Conservation (phyloP, 2,113 vertebrate species). For the Vombatus ursinus region DNA sequence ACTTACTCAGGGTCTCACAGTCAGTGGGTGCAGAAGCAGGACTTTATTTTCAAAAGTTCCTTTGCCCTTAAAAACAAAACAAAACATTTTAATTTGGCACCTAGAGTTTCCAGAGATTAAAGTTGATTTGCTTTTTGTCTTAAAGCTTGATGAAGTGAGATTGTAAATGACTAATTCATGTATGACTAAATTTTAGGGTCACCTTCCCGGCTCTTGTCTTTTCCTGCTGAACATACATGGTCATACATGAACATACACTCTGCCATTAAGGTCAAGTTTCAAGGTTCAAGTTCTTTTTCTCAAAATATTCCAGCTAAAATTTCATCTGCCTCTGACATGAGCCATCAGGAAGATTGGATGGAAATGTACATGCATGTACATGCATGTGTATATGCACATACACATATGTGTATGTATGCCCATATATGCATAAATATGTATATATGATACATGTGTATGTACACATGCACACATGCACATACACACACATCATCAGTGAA, state of each 20-base stretch:
- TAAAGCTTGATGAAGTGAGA: slow-evolving; percentile 44
- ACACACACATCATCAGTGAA: neutral
- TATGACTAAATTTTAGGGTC: slow-evolving; percentile 3
- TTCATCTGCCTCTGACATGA: neutral
- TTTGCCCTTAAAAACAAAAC: slow-evolving; percentile 46
- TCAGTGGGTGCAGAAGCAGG: neutral
- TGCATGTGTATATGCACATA: slow-evolving; percentile 39
- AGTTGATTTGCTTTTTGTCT: slow-evolving; percentile 43
- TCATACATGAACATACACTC: neutral
- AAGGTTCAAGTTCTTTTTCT: neutral
- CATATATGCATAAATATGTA: neutral
- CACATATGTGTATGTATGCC: neutral
- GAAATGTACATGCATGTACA: neutral
- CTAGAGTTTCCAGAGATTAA: slow-evolving; percentile 53
- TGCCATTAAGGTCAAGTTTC: neutral
- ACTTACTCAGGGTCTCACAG: neutral
- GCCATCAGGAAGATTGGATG: neutral
- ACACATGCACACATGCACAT: neutral
- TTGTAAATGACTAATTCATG: slow-evolving; percentile 33
- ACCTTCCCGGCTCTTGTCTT: slow-evolving; percentile 7
- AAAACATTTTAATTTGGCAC: slow-evolving; percentile 50
- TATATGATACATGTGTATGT: neutral
- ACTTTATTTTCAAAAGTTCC: slow-evolving; percentile 48
- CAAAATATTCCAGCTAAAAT: neutral
- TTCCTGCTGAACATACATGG: neutral